Evolutionary conservation across 2,113 vertebrate genomes (phyloP), one percentile per base, ranked within the genome.

Genomic region (Chunga burmeisteri): DNA sequence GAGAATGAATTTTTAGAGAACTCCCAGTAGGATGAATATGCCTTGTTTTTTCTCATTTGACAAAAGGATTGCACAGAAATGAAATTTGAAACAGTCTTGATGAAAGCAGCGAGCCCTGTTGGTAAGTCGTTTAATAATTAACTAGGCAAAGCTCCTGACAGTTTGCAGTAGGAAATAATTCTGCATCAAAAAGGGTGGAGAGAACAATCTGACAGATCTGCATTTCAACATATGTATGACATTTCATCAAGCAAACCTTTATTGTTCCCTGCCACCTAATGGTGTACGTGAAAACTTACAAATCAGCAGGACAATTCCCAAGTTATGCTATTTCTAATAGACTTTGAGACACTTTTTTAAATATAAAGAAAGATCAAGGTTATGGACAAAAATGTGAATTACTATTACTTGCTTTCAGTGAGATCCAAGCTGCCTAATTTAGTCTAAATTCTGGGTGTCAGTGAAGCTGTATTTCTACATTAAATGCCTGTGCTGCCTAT

Each of bases 231-330:
- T 47, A 72, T 3, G 19, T 18, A 44, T 70, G 44, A 79, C 66
- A 72, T 68, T 65, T 82, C 61, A 66, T 46, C 30, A 63, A 68
- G 58, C 42, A 91, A 94, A 94, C 40, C n/a, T 78, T 96, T 88
- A 95, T 44, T 95, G 65, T 66, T 96, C 74, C 71, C 85, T 96
- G 97, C 94, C 96, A 96, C 82, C 95, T 97, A 94, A 91, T 72
- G 97, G 96, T 40, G 81, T 29, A 56, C 0, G 7, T 16, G 65
- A 77, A 87, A 81, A 96, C 93, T 53, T 68, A 91, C 94, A 91
- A 75, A 84, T 16, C 30, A 50, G 18, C 22, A 81, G 62, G 47
- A 65, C 26, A 78, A 36, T 81, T 85, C 29, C 42, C n/a, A 70
- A 29, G 27, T 70, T 53, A 46, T 5, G 13, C 2, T 85, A 42